Evolutionary conservation across 2,113 vertebrate genomes (phyloP), one percentile per base, ranked within the genome.

Genomic region (Bubo bubo): DNA sequence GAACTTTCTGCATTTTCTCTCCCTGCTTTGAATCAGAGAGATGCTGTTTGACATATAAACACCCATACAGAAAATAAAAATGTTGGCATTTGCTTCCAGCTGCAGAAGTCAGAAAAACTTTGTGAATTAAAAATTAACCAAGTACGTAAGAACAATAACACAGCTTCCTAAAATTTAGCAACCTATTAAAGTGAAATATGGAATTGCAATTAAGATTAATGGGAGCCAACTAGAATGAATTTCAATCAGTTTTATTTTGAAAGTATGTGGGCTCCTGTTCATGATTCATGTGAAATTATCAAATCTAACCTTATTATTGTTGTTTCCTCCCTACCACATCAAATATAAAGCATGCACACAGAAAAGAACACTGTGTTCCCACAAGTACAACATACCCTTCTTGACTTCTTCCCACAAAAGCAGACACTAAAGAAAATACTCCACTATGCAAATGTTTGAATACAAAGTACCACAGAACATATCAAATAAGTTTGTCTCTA

Each of bases 161-260:
- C 41, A 75, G 83, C 41, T 95, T 93, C 94, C 86, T 60, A 66
- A 98, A 96, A 91, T 45, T 62, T 52, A 95, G 45, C 83, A 95
- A 45, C 15, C 14, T 52, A 95, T 88, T 92, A 93, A 66, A 67
- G 52, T 82, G 90, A 97, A 96, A 87, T 80, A 80, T 52, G 75
- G 67, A 81, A 58, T 72, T 94, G 86, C 81, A 93, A 94, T 79
- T 91, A 95, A 92, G 86, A 95, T 97, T 95, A 96, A 97, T 94
- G 80, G 45, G n/a, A 85, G 27, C 14, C 32, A 71, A 81, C 26
- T 45, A 73, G 55, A 95, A 85, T 73, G 68, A 97, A 96, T 95
- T 96, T 94, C 85, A 92, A 96, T 95, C 86, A 87, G 79, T 90
- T 97, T 90, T 93, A 45, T 90, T 88, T 91, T 96, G 92, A 90